Evolutionary conservation across 2,888 invertebrate species (phyloP), one percentile per base, ranked within the genome.

Genomic region (Phengaris arion): DNA sequence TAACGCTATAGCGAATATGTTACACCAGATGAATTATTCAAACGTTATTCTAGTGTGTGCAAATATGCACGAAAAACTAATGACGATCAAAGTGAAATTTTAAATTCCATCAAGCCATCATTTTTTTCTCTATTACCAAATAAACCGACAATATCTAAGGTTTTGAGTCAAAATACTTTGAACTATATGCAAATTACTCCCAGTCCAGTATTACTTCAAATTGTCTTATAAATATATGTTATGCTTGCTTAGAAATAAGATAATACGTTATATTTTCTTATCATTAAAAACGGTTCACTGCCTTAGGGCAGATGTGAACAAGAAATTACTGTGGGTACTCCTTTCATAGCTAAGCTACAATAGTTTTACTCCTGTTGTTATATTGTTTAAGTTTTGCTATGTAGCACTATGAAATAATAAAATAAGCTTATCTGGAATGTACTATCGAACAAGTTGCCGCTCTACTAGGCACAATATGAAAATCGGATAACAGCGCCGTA

Each of bases 231-330:
- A 0, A 0, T 48, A 7, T 48, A 48, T 54, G 12, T 10, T 12
- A 59, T 10, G 59, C 22, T 59, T 59, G 59, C 59, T 59, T 22
- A 22, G 22, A 22, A 22, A 4, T 59, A 22, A 59, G 22, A 59
- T 22, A 59, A 59, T 22, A 59, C 22, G 22, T 59, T 9, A 59
- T 59, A 22, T 59, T 59, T 59, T 59, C 59, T 59, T 59, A 59
- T 22, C 59, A 59, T 59, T 59, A 59, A 15, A 10, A 59, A 8
- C 59, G 10, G 59, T 59, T 59, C 59, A 22, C 22, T 59, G 22
- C 59, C 59, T 59, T 59, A 22, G 22, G 59, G 1, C 15, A 15
- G 12, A 57, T 22, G 59, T 22, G 59, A 22, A 10, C 10, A 22
- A 59, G 59, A 59, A 59, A 59, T 59, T 59, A 22, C 10, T 9